A percentile compares a stretch with the other conserved stretches of the same genome.
phyloP scores from a whole-genome alignment of 2,888 invertebrate genomes.

The Rhagophthalmus giganteus region DNA sequence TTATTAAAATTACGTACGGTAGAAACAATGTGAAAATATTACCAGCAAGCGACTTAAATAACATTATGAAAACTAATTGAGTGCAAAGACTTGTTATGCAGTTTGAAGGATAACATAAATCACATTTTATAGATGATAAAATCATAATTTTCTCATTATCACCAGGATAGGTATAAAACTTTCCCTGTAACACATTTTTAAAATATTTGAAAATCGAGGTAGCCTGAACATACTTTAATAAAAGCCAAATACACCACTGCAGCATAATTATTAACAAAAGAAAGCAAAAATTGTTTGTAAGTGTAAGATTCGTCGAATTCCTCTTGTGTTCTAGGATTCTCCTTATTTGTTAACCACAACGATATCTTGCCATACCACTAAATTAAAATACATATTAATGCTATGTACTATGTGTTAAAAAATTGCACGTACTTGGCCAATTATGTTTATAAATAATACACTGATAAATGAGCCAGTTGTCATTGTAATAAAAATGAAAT shows the following conservation, averaged over 20 bases:
- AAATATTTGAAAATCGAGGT: too few relatives aligned
- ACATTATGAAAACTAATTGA: slow-evolving; percentile 61
- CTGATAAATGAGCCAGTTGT: slow-evolving; percentile 37
- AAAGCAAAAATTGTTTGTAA: slow-evolving; percentile 49
- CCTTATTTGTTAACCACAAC: slow-evolving; percentile 45
- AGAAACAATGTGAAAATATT: slow-evolving; percentile 57
- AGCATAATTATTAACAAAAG: slow-evolving; percentile 50
- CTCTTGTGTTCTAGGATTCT: slow-evolving; percentile 51
- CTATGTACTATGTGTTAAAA: neutral
- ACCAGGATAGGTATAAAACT: slow-evolving; percentile 56
- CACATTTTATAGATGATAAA: slow-evolving; percentile 43
- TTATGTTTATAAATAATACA: slow-evolving; percentile 41
- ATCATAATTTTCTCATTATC: slow-evolving; percentile 41
- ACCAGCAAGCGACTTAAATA: slow-evolving; percentile 60
- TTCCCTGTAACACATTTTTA: slow-evolving; percentile 55
- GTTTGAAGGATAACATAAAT: slow-evolving; percentile 58
- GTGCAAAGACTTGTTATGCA: slow-evolving; percentile 63
- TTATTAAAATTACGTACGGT: slow-evolving; percentile 54
- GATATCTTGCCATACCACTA: slow-evolving; percentile 46
- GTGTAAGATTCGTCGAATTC: slow-evolving; percentile 50
- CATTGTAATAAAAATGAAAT: slow-evolving; percentile 36
- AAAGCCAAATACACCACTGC: slow-evolving; percentile 51
- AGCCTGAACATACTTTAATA: slow-evolving; percentile 50
- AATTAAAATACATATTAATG: slow-evolving; percentile 12
- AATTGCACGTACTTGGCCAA: slow-evolving; percentile 37